Percentiles rank a stretch among this genome's conserved stretches.
Evolutionary conservation across 1,140 invertebrate species (phyloP).

Genomic region (Drosophila pallidifrons): DNA sequence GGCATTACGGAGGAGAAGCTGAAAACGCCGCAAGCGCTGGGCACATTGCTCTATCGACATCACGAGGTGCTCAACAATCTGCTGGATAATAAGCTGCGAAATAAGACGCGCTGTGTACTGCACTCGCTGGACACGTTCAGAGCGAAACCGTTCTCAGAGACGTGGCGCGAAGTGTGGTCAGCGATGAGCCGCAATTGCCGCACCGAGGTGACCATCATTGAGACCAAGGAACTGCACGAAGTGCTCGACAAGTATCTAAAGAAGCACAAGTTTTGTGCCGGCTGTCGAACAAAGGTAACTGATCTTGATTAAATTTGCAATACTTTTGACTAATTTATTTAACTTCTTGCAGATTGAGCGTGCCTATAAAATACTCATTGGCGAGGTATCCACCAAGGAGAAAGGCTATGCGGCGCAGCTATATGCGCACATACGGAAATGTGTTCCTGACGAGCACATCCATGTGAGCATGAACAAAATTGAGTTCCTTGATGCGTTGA

Average conservation of each 20-base stretch:
- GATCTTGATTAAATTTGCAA: too few relatives aligned
- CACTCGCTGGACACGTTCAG: conserved; percentile 95
- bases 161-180: conserved; percentile 94
- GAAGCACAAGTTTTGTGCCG: conserved; percentile 96
- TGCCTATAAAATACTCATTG: conserved; percentile 94
- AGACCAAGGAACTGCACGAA: conserved; percentile 91
- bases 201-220: conserved; percentile 94
- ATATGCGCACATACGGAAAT: conserved; percentile 94
- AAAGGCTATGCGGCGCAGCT: conserved; percentile 94
- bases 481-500: conserved; percentile 94
- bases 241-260: conserved; percentile 95
- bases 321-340: too few relatives aligned
- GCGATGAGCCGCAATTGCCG: conserved; percentile 93
- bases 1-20: conserved; percentile 92
- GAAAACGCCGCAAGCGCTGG: conserved; percentile 90
- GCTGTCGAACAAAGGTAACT: conserved; percentile 95
- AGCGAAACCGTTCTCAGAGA: conserved; percentile 88
- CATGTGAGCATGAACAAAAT: conserved; percentile 93
- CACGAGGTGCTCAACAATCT: conserved; percentile 91
- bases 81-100: conserved; percentile 93
- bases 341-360: conserved; percentile 86
- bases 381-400: conserved; percentile 93
- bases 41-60: conserved; percentile 93
- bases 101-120: conserved; percentile 93
- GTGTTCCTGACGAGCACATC: conserved; percentile 93